Percentiles rank a stretch among this genome's conserved stretches.
These are phyloP conservation scores for Oreonectes daqikongensis DNA, from an alignment of 2,797 vertebrate genomes.

Conservation along the genomic window DNA sequence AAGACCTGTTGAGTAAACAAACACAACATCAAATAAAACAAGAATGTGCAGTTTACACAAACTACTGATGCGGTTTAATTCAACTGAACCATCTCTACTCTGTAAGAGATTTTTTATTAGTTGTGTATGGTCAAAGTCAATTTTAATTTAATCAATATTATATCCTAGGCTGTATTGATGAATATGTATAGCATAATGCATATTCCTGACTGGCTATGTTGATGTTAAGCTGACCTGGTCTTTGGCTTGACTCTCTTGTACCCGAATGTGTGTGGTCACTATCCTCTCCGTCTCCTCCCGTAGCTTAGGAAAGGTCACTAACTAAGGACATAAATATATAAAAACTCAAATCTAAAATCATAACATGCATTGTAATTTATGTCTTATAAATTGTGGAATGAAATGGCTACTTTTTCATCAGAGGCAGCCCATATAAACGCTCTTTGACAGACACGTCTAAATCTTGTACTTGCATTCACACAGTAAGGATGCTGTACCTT, in stretches of 20 bases:
- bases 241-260: slow-evolving; percentile 88
- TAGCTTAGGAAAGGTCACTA: slow-evolving; percentile 86
- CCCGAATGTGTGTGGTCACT: slow-evolving; percentile 84
- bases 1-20: slow-evolving; percentile 77
- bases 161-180: neutral
- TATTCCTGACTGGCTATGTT: slow-evolving; percentile 3
- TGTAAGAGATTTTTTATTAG: too few species aligned
- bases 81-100: neutral
- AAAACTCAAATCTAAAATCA: neutral
- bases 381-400: neutral
- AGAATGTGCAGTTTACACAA: neutral
- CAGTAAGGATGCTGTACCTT: slow-evolving; percentile 75
- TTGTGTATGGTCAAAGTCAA: neutral
- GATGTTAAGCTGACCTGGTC: slow-evolving; percentile 79
- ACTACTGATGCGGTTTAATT: neutral
- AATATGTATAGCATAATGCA: neutral
- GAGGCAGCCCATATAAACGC: neutral
- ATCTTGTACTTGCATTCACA: neutral
- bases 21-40: slow-evolving; percentile 3
- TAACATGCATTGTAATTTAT: slow-evolving; percentile 1
- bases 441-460: neutral
- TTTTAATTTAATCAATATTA: neutral
- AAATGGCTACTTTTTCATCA: neutral
- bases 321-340: slow-evolving; percentile 68
- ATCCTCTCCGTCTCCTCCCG: slow-evolving; percentile 88